Base-by-base conservation (phyloP, 2,888 invertebrate species). In the Melinaea marsaeus region DNA sequence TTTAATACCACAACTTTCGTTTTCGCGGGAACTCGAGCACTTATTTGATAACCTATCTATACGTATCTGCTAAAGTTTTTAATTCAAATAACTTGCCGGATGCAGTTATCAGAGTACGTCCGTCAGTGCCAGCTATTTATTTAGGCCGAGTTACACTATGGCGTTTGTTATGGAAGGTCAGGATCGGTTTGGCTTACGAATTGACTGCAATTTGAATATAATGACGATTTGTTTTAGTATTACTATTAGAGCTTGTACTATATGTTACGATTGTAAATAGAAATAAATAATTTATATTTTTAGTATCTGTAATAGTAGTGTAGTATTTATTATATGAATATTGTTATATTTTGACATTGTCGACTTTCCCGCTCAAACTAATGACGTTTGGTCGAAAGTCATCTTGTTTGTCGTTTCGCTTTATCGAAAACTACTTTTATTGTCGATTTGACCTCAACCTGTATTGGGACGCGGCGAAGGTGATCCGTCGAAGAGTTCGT, bases 381-480 rank as follows among this genome's bases (percentile, higher is more conserved):
- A 63, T 71, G 64, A 63, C 68, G 64, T 60, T 59, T 61, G 69
- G 63, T 65, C 70, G 73, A 76, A 75, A 77, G 79, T 63, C 79
- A 76, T 75, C 79, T 83, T 86, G 85, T 86, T 85, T 86, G 85
- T 80, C 79, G 77, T 75, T 76, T 79, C 77, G 74, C 75, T 75
- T 76, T 84, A 83, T 86, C 83, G 83, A 84, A 82, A 81, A 80
- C 82, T 85, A 83, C 75, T 72, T 73, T 87, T 86, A 88, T 86
- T 83, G 80, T 77, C 73, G 79, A 79, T 80, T 75, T 79, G 88
- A 85, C 88, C 88, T 88, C 84, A 85, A 84, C 83, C 82, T 79
- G 82, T 78, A 85, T 87, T 85, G 86, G 86, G 86, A 86, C 88
- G 81, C 78, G 69, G 68, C 79, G 85, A 87, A 88, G 88, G 88